Evolutionary conservation across 2,888 invertebrate species (phyloP), one percentile per base, ranked within the genome.

Genomic region (Hypomecis punctinalis): DNA sequence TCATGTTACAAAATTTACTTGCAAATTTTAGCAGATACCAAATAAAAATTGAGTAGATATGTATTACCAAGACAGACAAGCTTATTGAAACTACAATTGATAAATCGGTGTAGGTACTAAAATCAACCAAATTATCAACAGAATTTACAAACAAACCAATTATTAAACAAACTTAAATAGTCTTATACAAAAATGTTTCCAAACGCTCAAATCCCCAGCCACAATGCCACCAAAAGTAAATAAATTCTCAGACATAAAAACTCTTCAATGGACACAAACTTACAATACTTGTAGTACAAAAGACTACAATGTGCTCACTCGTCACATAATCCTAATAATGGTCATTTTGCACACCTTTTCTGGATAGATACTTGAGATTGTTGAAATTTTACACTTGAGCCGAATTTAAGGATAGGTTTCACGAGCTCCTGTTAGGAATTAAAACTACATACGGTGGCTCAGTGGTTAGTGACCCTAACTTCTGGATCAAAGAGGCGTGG

Each of bases 311-410:
- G 39, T 47, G 60, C 33, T 52, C 56, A 47, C 10, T 55, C 60
- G 37, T 55, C 43, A 35, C 10, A 52, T 71, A 73, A 69, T 71
- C 71, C 61, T 43, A 13, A 45, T 67, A 74, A 75, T 83, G 84
- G 84, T 83, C 83, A 83, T 76, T 82, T 80, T 63, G 74, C 69
- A 64, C 65, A 58, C 60, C 61, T 70, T 62, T 74, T 73, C 71
- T 59, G 42, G 73, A 61, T 47, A 59, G 83, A 74, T 77, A 84
- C 70, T 71, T 70, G 80, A 85, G 80, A 80, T 47, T 69, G 69
- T 82, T 83, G 83, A 79, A 77, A 79, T 72, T 71, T 45, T 73
- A 77, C 66, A 76, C 57, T 39, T 72, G 75, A 74, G 71, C 76
- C 79, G 81, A 79, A 75, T 78, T 63, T 65, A 33, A 64, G 9